A percentile compares a stretch with the other conserved stretches of the same genome.
Evolutionary conservation across 2,888 invertebrate species (phyloP).

Genomic region (Noctua fimbriata): DNA sequence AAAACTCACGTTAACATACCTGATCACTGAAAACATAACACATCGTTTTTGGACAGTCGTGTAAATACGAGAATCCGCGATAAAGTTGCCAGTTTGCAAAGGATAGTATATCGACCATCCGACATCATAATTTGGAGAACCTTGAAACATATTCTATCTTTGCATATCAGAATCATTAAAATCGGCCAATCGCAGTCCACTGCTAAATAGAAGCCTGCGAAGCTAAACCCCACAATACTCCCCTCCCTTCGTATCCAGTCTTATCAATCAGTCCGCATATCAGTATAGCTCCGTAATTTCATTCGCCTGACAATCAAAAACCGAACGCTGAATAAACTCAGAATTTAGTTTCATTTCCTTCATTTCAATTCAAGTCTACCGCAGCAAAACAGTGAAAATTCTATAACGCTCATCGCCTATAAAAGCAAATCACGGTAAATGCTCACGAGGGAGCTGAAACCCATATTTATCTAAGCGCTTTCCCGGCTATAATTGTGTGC

Average conservation of each 20-base stretch:
- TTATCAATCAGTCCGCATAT: neutral
- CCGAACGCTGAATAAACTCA: neutral
- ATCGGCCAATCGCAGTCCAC: neutral
- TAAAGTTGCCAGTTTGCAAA: neutral
- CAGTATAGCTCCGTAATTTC: neutral
- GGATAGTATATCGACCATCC: neutral
- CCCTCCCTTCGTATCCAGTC: neutral
- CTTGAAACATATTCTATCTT: neutral
- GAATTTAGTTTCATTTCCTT: neutral
- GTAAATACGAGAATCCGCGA: neutral
- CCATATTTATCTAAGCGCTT: conserved; percentile 47
- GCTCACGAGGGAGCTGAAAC: conserved; percentile 29
- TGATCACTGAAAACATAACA: neutral
- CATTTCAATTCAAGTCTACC: neutral
- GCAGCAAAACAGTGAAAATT: conserved; percentile 35
- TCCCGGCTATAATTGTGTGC: conserved; percentile 50
- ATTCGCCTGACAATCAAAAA: neutral
- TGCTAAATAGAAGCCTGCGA: neutral
- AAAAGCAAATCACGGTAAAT: conserved; percentile 42
- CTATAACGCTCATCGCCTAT: conserved; percentile 11
- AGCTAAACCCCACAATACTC: neutral
- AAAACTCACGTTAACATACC: neutral
- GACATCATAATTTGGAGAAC: neutral
- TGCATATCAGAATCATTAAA: neutral
- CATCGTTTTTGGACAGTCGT: neutral